phyloP scores from a whole-genome alignment of 2,888 invertebrate species.

The Theretra japonica region DNA sequence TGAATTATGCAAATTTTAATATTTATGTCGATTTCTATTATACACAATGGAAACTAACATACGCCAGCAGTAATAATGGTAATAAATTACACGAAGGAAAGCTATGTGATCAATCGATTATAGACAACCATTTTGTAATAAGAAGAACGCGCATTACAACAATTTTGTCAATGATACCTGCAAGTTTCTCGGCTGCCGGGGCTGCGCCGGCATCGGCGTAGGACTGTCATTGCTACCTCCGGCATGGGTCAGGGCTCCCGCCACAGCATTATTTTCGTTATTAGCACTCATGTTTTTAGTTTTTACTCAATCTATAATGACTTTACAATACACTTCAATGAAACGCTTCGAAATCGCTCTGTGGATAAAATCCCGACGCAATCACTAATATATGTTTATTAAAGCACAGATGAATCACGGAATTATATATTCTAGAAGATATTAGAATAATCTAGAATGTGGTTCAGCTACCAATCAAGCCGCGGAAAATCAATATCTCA shows the following conservation, averaged over 20 bases:
- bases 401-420: not conserved
- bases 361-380: not conserved
- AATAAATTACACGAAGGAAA: no score
- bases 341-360: not conserved
- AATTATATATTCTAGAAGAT: conserved; percentile 18
- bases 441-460: conserved; percentile 13
- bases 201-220: conserved; percentile 55
- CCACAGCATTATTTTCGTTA: conserved; percentile 53
- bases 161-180: conserved; percentile 56
- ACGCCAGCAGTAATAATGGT: no score
- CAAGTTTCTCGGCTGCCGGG: conserved; percentile 69
- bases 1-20: no score
- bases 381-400: conserved; percentile 4
- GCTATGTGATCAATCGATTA: not conserved
- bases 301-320: not conserved
- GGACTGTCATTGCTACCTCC: conserved; percentile 44
- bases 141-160: not conserved
- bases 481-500: conserved; percentile 11
- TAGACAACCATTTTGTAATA: not conserved
- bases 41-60: no score
- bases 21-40: no score
- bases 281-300: conserved; percentile 65
- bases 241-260: conserved; percentile 61
- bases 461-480: not conserved
- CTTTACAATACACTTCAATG: not conserved